A percentile compares a stretch with the other conserved stretches of the same genome.
These are phyloP conservation scores for Smithornis capensis DNA, from an alignment of 2,113 vertebrate genomes.

Conservation along the genomic window DNA sequence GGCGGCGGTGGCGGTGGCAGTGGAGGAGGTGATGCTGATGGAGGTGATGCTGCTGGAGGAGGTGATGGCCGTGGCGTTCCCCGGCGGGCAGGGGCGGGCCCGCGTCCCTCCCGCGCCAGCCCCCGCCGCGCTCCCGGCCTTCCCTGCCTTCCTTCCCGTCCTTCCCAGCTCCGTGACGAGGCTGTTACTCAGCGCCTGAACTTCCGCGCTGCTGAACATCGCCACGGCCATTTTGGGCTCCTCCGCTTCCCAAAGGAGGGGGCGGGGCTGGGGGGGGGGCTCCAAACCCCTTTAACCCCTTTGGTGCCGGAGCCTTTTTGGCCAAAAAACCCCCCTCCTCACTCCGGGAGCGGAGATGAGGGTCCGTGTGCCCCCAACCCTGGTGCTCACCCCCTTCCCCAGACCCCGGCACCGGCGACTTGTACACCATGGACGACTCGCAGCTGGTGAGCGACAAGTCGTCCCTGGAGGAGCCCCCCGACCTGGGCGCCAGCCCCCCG, in stretches of 20 bases:
- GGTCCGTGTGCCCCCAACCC: neutral
- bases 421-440: slow-evolving; percentile 71
- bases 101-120: neutral
- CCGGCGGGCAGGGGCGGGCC: neutral
- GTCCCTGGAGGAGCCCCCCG: slow-evolving; percentile 68
- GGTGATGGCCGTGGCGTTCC: neutral
- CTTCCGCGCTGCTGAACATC: slow-evolving; percentile 26
- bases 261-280: neutral
- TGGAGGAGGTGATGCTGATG: neutral
- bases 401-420: slow-evolving; percentile 72
- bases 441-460: slow-evolving; percentile 69
- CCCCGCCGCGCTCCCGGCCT: neutral
- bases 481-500: slow-evolving; percentile 49
- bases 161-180: slow-evolving; percentile 37
- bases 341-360: neutral
- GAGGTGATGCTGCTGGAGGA: neutral
- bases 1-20: neutral
- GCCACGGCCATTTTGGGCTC: slow-evolving; percentile 52
- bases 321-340: neutral
- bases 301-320: neutral
- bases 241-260: slow-evolving; percentile 23
- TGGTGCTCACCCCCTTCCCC: neutral
- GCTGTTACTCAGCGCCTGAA: slow-evolving; percentile 22
- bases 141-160: neutral
- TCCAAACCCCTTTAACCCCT: slow-evolving; percentile 22